Base-by-base conservation (phyloP, 1,140 invertebrate species). In the Tetragonula clypearis region DNA sequence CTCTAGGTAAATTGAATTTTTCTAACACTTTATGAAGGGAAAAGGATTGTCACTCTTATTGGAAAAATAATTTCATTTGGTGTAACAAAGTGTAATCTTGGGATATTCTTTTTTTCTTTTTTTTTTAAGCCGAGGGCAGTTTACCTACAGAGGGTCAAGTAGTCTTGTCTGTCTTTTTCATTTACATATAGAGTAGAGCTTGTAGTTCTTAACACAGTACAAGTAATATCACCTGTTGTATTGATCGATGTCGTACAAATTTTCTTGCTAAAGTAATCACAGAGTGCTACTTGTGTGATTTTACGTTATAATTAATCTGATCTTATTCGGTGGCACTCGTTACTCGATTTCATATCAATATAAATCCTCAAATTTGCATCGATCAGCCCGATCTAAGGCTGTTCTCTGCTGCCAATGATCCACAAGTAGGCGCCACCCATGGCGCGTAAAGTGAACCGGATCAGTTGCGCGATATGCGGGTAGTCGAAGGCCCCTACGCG, bases 391-490 rank as follows among this genome's bases (percentile, higher is more conserved):
- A 8, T 21, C 12, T 17, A 56, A 30, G 23, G 12, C 53, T 41
- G 6, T 41, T 35, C 30, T 26, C 9, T n/a, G 55, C 55, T 11
- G 23, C 30, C 19, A 9, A 19, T 68, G 41, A 23, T 9, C 49
- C 35, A 12, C n/a, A 9, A 9, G 17, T 26, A 26, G 17, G 11
- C n/a, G 23, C 73, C 81, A 77, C 73, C 81, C 62, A 77, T n/a
- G 9, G 30, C 17, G 73, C 23, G 74, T 83, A 76, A 83, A 69
- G 53, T 62, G 73, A 77, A 62, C 30, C 69, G 66, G 30, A 80
- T 72, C n/a, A n/a, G 41, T 81, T 82, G 62, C 62, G 23, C 19
- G 26, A 56, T 41, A 75, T 77, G 53, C 81, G 81, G 73, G 62
- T 77, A 35, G 55, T 21, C 17, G 49, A n/a, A 56, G 26, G 53